phyloP scores from a whole-genome alignment of 2,888 invertebrate genomes.

The Neoascia interrupta region DNA sequence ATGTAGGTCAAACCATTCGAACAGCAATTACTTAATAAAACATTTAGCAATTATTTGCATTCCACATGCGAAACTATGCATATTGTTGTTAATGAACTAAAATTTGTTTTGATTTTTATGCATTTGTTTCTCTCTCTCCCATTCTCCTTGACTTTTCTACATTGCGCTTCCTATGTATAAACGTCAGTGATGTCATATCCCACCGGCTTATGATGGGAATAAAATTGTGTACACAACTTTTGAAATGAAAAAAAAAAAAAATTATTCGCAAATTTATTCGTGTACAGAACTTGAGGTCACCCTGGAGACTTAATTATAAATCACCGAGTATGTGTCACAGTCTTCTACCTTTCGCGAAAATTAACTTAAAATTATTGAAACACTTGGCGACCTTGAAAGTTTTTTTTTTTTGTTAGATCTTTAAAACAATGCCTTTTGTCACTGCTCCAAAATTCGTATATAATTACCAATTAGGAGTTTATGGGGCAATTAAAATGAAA shows the following conservation, averaged over 20 bases:
- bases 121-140: no score
- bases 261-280: not conserved
- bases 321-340: conserved; percentile 24
- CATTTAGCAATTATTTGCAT: no score
- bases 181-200: conserved; percentile 30
- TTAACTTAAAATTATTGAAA: conserved; percentile 23
- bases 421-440: conserved; percentile 29
- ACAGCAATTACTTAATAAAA: no score
- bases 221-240: not conserved
- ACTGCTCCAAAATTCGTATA: not conserved
- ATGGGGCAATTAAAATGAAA: not conserved
- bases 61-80: no score
- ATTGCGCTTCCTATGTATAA: not conserved
- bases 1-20: no score
- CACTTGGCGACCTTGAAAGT: conserved; percentile 46
- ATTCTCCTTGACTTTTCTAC: conserved; percentile 15
- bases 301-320: conserved; percentile 30
- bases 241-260: not conserved
- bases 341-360: conserved; percentile 32
- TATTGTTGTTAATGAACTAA: no score
- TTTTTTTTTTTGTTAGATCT: not conserved
- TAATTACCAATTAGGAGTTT: conserved; percentile 1
- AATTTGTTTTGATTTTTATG: no score
- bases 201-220: not conserved
- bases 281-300: conserved; percentile 14